Evolutionary conservation across 2,888 invertebrate genomes (phyloP), one percentile per base, ranked within the genome.

Genomic region (Laspeyria flexula): DNA sequence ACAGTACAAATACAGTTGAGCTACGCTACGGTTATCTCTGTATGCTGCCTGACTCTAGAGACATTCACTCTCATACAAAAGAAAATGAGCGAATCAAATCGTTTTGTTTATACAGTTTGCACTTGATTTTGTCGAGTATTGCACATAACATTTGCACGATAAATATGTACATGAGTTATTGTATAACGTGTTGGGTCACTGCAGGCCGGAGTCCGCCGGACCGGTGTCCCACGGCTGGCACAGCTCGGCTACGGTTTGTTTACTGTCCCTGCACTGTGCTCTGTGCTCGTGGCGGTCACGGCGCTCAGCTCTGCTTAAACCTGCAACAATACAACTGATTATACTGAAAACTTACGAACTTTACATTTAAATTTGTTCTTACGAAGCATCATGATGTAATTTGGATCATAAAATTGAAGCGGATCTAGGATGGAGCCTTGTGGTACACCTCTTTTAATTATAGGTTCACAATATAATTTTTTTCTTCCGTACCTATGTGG

Each of bases 141-240:
- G 87, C 86, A 86, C 87, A 71, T 75, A 76, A 78, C 75, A 76
- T 81, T 72, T 75, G 72, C 82, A 77, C 75, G 75, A 68, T 78
- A 75, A 58, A 73, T 84, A 83, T 83, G 71, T 82, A 85, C 83
- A 84, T 72, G 65, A 73, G 75, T 76, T 69, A 72, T 65, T 68
- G 59, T 67, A 67, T 73, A 59, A 51, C 52, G 40, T 44, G 43
- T 45, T 56, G 44, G 31, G 44, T 49, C 29, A 46, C 63, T 68
- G 71, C 66, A 68, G 60, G 57, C 7, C 25, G 16, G 47, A 43
- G 18, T 33, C 35, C 25, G 15, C 37, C 52, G 48, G n/a, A 25
- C 39, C 35, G 23, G 18, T 12, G 18, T 30, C 34, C 37, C 52
- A 45, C 11, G 23, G 39, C 35, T 13, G 27, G 10, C 57, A 47